phyloP scores from a whole-genome alignment of 2,888 invertebrate genomes.

The Clitarchus hookeri region DNA sequence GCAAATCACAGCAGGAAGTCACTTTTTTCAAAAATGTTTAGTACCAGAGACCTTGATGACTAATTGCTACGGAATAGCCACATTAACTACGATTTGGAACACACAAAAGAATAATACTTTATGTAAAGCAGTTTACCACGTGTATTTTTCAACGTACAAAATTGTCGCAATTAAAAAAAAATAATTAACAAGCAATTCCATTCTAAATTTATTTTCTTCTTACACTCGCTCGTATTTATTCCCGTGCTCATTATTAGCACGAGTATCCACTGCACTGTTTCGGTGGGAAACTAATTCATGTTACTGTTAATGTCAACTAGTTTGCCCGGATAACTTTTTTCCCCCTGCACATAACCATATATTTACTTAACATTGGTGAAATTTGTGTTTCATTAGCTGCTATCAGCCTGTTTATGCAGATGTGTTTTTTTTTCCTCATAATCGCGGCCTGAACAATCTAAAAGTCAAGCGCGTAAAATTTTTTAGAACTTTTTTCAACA shows the following conservation, averaged over 20 bases:
- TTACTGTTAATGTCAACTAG: not conserved
- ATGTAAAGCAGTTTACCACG: too few relatives aligned
- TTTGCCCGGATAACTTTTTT: not conserved
- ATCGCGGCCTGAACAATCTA: not conserved
- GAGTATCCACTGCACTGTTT: not conserved
- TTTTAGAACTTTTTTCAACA: not conserved
- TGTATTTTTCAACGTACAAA: too few relatives aligned
- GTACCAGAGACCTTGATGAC: too few relatives aligned
- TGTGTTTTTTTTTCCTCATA: not conserved
- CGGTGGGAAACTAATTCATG: not conserved
- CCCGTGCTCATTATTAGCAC: not conserved
- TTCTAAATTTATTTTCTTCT: too few relatives aligned
- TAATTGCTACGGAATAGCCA: too few relatives aligned
- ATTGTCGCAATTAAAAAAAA: too few relatives aligned
- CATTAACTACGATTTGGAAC: too few relatives aligned
- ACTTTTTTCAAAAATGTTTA: too few relatives aligned
- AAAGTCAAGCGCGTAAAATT: not conserved
- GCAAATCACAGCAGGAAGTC: too few relatives aligned
- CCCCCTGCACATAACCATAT: not conserved
- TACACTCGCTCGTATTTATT: too few relatives aligned
- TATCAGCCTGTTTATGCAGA: not conserved
- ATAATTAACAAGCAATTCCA: too few relatives aligned
- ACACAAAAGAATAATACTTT: too few relatives aligned
- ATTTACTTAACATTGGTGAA: not conserved
- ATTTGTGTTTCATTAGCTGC: conserved; percentile 3